Evolutionary conservation across 2,888 invertebrate species (phyloP).

Genomic region (Zelleria hepariella): DNA sequence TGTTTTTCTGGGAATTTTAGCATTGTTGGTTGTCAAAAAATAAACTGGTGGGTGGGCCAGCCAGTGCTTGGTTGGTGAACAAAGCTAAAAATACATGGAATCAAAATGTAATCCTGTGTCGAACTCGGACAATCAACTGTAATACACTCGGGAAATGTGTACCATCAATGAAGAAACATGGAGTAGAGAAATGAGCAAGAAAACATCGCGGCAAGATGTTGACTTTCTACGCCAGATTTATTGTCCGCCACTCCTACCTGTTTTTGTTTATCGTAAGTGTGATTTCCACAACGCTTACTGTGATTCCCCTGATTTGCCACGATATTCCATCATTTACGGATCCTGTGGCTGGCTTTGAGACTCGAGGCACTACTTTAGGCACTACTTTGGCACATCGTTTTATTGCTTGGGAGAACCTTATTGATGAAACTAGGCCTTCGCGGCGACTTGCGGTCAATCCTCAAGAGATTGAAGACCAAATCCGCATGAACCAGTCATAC

Average conservation of each 20-base stretch:
- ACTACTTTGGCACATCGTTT: constrained; percentile 84
- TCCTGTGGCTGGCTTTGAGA: constrained; percentile 93
- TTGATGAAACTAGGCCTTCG: constrained; percentile 79
- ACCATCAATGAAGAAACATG: constrained; percentile 31
- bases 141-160: constrained; percentile 24
- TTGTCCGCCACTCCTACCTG: constrained; percentile 62
- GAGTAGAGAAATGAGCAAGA: constrained; percentile 41
- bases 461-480: constrained; percentile 72
- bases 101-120: neutral
- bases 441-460: constrained; percentile 82
- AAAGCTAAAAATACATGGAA: neutral
- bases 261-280: constrained; percentile 49
- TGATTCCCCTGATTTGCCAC: constrained; percentile 53
- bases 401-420: constrained; percentile 87
- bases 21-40: neutral
- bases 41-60: neutral
- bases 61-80: neutral
- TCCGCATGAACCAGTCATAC: constrained; percentile 57
- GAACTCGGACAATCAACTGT: neutral
- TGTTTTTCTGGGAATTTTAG: neutral
- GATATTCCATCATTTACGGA: constrained; percentile 84
- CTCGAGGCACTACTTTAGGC: constrained; percentile 91
- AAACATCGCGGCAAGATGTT: constrained; percentile 47
- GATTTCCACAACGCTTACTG: constrained; percentile 50
- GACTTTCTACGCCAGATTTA: constrained; percentile 61